Base-by-base conservation (phyloP, 2,888 invertebrate species). In the Odontomyia ornata region DNA sequence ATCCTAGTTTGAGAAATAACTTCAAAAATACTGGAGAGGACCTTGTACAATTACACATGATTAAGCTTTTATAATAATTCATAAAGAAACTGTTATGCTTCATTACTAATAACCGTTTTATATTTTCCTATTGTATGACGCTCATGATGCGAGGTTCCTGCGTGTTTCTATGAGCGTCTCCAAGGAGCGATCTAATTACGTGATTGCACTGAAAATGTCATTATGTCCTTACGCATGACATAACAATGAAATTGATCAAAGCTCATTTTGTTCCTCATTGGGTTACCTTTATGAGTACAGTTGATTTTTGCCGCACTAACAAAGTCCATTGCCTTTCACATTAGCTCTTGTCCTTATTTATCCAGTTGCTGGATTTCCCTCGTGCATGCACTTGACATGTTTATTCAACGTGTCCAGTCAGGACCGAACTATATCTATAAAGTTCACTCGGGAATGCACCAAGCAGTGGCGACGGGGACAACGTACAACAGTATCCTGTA, bases 341-440 rank as follows among this genome's bases (percentile, higher is more conserved):
- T 9, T 18, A 15, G 52, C 52, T 18, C 36, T 36, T 36, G 36
- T 36, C 52, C 73, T 28, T 73, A 60, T 73, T 73, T 73, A 43
- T 60, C 73, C 57, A 73, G 47, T 57, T 57, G 73, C 36, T 73
- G 36, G 23, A 60, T 36, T 60, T 57, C 57, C 25, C 73, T 47
- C 30, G 57, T 73, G 30, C 73, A 36, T 56, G 21, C 73, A 73
- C 73, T 73, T 73, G 73, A 60, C 73, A 73, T 73, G 73, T 73
- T 73, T 73, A 36, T 36, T 60, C 73, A 73, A 73, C 73, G 73
- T 60, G 73, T 60, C 73, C 73, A 60, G 73, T 60, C n/a, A n/a
- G n/a, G n/a, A n/a, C n/a, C 57, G 57, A 73, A 57, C 73, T 21
- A 36, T 43, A n/a, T 69, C 69, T 47, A 60, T 1, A 52, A 60